Percentiles rank a stretch among this genome's conserved stretches.
phyloP scores from a whole-genome alignment of 2,888 invertebrate species.

The Tridacna crocea region DNA sequence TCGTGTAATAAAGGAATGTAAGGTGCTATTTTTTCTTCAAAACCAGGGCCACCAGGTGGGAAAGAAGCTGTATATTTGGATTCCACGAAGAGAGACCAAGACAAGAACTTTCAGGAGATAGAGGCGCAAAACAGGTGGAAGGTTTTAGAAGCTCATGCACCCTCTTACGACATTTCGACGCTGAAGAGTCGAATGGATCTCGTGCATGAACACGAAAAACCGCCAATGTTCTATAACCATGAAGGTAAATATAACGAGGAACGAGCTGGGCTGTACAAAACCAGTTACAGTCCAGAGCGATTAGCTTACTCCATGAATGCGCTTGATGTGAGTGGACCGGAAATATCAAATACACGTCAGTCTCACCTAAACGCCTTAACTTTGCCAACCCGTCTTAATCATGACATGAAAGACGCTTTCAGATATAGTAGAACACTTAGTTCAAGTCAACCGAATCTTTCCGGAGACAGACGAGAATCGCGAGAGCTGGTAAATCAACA shows the following conservation, averaged over 20 bases:
- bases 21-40: no score
- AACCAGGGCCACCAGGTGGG: slow-evolving; percentile 59
- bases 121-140: slow-evolving; percentile 80
- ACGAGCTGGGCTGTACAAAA: slow-evolving; percentile 81
- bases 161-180: slow-evolving; percentile 76
- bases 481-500: slow-evolving; percentile 66
- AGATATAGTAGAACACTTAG: slow-evolving; percentile 71
- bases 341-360: slow-evolving; percentile 73
- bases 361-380: slow-evolving; percentile 78
- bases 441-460: slow-evolving; percentile 65
- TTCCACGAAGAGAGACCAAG: slow-evolving; percentile 65
- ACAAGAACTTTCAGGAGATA: slow-evolving; percentile 77
- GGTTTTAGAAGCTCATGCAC: slow-evolving; percentile 75
- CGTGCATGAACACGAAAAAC: slow-evolving; percentile 69
- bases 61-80: slow-evolving; percentile 66
- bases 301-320: slow-evolving; percentile 77
- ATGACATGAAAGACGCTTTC: slow-evolving; percentile 73
- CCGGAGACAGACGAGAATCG: slow-evolving; percentile 69
- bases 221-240: slow-evolving; percentile 80
- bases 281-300: slow-evolving; percentile 79
- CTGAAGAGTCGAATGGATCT: slow-evolving; percentile 76
- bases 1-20: no score
- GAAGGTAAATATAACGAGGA: slow-evolving; percentile 82
- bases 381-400: slow-evolving; percentile 72
- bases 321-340: slow-evolving; percentile 70